These are phyloP conservation scores for Chaetodon auriga DNA, from an alignment of 2,113 vertebrate species.

Conservation along the genomic window DNA sequence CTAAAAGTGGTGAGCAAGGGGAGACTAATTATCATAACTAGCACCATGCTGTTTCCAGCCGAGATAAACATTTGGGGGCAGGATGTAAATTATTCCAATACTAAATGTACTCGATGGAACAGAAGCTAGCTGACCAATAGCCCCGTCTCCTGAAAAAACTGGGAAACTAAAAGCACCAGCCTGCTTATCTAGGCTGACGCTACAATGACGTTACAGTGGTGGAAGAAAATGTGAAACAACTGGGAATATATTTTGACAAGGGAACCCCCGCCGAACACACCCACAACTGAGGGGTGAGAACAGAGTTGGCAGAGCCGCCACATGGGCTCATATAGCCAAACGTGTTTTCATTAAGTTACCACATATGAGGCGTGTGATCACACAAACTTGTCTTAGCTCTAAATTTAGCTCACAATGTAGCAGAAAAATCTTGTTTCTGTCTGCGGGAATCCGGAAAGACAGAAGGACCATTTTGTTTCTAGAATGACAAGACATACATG, in stretches of 20 bases:
- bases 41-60: slow-evolving; percentile 59
- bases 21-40: slow-evolving; percentile 72
- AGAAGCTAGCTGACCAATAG: slow-evolving; percentile 27
- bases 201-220: neutral
- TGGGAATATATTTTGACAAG: slow-evolving; percentile 8
- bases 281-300: neutral
- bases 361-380: slow-evolving; percentile 21
- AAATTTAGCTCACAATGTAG: slow-evolving; percentile 17
- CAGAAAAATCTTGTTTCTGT: slow-evolving; percentile 4
- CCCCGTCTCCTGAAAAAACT: neutral
- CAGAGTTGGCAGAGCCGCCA: slow-evolving; percentile 1
- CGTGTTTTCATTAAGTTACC: slow-evolving; percentile 42
- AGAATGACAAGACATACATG: neutral
- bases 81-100: slow-evolving; percentile 35
- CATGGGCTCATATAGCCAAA: slow-evolving; percentile 19
- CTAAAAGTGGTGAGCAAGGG: slow-evolving; percentile 50
- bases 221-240: neutral
- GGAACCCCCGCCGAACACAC: slow-evolving; percentile 12
- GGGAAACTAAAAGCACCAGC: slow-evolving; percentile 12
- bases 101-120: slow-evolving; percentile 37
- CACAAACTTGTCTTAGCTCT: slow-evolving; percentile 23
- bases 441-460: slow-evolving; percentile 13
- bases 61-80: slow-evolving; percentile 40
- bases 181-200: neutral
- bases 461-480: slow-evolving; percentile 11